Percentiles rank a stretch among this genome's conserved stretches.
phyloP scores from a whole-genome alignment of 2,888 invertebrate species.

The Scaptomyza caliginosa region DNA sequence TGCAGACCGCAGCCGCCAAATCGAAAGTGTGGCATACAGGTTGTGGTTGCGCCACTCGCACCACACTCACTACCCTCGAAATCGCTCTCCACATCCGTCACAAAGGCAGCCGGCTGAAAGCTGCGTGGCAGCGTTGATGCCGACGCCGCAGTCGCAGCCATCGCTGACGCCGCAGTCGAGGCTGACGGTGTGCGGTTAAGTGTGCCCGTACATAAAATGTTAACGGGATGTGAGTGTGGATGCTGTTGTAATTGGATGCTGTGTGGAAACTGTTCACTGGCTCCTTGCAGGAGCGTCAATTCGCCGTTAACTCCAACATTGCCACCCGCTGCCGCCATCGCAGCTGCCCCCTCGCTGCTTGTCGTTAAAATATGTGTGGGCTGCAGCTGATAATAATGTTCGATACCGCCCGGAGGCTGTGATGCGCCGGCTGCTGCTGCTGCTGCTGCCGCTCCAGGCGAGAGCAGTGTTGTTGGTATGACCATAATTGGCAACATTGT shows the following conservation, averaged over 20 bases:
- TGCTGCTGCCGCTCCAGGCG: constrained; percentile 50
- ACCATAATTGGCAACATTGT: constrained; percentile 83
- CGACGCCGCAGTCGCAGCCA: constrained; percentile 46
- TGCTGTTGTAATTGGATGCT: constrained; percentile 64
- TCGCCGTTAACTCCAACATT: constrained; percentile 56
- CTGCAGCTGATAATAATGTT: constrained; percentile 81
- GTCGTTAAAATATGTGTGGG: constrained; percentile 78
- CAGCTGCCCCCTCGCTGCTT: constrained; percentile 44
- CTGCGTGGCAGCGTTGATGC: constrained; percentile 72
- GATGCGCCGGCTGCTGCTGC: constrained; percentile 51
- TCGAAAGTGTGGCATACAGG: constrained; percentile 83
- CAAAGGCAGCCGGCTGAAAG: constrained; percentile 70
- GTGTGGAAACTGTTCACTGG: constrained; percentile 70
- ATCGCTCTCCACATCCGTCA: constrained; percentile 79
- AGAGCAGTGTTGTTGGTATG: constrained; percentile 81
- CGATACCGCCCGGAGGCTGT: constrained; percentile 46
- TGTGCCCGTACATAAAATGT: constrained; percentile 78
- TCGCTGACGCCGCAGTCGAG: constrained; percentile 43
- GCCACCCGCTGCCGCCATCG: constrained; percentile 33
- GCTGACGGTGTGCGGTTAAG: constrained; percentile 55
- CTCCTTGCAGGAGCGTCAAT: constrained; percentile 69
- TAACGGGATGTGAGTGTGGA: constrained; percentile 70
- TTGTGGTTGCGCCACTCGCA: constrained; percentile 79
- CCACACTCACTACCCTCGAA: constrained; percentile 83
- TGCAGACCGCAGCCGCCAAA: constrained; percentile 82